Evolutionary conservation across 2,797 vertebrate species (phyloP).

Genomic region (Peromyscus aztecus): DNA sequence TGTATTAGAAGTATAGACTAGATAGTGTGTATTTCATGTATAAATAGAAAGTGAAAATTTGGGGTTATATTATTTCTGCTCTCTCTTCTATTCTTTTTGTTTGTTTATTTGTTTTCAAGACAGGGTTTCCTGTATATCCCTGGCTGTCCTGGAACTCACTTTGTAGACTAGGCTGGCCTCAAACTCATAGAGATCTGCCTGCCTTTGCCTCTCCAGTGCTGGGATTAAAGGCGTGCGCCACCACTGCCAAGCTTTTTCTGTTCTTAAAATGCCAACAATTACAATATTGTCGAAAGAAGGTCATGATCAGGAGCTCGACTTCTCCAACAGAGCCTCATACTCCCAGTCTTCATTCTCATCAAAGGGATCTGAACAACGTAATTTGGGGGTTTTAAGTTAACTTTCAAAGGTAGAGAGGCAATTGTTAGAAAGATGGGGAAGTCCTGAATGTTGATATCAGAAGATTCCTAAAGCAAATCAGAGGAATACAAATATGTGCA

Average conservation of each 20-base stretch:
- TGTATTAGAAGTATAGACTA: background rate
- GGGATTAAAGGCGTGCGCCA: too few relatives aligned
- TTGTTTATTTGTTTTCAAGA: background rate
- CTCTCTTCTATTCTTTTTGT: background rate
- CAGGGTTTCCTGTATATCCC: background rate
- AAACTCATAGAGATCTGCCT: background rate
- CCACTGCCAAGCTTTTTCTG: too few relatives aligned
- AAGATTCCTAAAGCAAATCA: conserved; percentile 33
- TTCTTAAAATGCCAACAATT: conserved; percentile 11
- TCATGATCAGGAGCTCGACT: background rate
- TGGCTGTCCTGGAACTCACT: background rate
- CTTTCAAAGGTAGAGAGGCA: background rate
- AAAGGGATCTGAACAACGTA: background rate
- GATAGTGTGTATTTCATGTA: background rate
- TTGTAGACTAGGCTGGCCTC: background rate
- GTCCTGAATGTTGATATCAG: background rate
- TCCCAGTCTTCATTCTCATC: background rate
- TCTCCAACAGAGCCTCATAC: conserved; percentile 32
- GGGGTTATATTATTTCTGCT: background rate
- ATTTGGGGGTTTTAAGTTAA: background rate
- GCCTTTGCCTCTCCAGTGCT: too few relatives aligned
- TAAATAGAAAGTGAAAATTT: background rate
- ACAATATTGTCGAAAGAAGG: background rate
- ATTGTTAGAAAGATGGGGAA: background rate
- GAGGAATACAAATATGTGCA: background rate